Conservation (phyloP, 2,888 invertebrate species). For the Xestia sexstrigata region DNA sequence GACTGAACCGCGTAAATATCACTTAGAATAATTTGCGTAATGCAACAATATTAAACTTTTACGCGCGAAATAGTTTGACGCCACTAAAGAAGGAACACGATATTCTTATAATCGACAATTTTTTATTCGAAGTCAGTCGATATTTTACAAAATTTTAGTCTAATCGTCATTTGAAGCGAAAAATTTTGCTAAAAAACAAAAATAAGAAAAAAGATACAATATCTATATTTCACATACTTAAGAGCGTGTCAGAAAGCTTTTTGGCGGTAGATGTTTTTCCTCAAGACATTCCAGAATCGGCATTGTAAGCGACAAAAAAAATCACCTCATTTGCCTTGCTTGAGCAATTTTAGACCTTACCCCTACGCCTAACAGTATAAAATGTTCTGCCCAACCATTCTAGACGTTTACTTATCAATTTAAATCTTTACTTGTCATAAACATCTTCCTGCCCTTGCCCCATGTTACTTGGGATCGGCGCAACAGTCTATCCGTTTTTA, state of each 20-base stretch:
- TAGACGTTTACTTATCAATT: too few species aligned
- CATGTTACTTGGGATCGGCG: too few species aligned
- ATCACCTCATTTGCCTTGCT: not conserved
- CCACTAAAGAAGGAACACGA: slow-evolving; percentile 41
- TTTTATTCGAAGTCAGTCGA: slow-evolving; percentile 55
- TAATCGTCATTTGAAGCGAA: slow-evolving; percentile 22
- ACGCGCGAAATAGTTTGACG: slow-evolving; percentile 26
- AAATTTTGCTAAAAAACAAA: slow-evolving; percentile 1
- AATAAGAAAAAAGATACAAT: not conserved
- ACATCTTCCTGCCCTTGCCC: too few species aligned
- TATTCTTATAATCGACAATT: slow-evolving; percentile 48
- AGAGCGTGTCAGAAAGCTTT: slow-evolving; percentile 10
- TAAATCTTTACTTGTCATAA: not conserved
- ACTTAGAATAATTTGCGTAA: slow-evolving; percentile 37
- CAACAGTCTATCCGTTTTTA: too few species aligned
- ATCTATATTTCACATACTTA: slow-evolving; percentile 5
- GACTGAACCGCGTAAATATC: slow-evolving; percentile 41
- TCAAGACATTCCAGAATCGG: not conserved
- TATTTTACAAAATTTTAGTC: slow-evolving; percentile 16
- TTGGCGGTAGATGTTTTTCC: not conserved
- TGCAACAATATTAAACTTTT: slow-evolving; percentile 35
- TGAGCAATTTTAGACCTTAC: not conserved
- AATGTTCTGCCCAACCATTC: not conserved
- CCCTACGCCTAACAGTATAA: not conserved
- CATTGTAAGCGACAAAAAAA: not conserved